Conservation (phyloP, 2,797 vertebrate genomes). For the Gymnodraco acuticeps region DNA sequence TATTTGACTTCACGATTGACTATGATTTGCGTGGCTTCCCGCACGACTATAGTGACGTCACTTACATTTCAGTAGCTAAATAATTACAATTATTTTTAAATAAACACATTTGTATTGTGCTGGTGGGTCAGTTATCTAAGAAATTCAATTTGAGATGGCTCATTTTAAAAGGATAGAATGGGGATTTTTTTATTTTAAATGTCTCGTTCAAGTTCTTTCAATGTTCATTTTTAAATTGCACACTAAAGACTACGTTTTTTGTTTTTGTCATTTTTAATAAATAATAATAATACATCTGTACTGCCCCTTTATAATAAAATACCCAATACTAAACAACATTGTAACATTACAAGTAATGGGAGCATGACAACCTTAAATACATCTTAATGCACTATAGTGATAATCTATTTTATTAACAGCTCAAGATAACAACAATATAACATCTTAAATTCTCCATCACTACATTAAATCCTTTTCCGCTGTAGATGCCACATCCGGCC, state of each 20-base stretch:
- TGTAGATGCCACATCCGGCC: constrained; percentile 12
- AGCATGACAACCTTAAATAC: not conserved
- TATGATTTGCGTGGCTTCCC: constrained; percentile 7
- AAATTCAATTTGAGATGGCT: not conserved
- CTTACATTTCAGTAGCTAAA: not conserved
- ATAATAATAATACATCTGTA: too few relatives aligned
- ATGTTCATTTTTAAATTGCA: not conserved
- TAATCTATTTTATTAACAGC: not conserved
- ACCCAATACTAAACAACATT: not conserved
- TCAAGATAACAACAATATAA: constrained; percentile 8
- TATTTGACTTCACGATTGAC: not conserved
- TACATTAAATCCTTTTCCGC: constrained; percentile 11
- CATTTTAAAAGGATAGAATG: not conserved
- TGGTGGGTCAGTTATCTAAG: not conserved
- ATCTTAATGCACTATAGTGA: constrained; percentile 5
- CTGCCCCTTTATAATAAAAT: not conserved
- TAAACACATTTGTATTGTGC: not conserved
- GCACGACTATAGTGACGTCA: constrained; percentile 23
- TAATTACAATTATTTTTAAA: not conserved
- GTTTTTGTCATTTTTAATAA: not conserved
- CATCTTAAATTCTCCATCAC: constrained; percentile 11
- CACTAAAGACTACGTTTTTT: not conserved
- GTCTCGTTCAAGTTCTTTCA: not conserved
- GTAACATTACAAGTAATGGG: not conserved
- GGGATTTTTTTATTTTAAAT: not conserved